These are phyloP conservation scores for Tridacna gigas DNA, from an alignment of 2,888 invertebrate species.

Conservation along the genomic window DNA sequence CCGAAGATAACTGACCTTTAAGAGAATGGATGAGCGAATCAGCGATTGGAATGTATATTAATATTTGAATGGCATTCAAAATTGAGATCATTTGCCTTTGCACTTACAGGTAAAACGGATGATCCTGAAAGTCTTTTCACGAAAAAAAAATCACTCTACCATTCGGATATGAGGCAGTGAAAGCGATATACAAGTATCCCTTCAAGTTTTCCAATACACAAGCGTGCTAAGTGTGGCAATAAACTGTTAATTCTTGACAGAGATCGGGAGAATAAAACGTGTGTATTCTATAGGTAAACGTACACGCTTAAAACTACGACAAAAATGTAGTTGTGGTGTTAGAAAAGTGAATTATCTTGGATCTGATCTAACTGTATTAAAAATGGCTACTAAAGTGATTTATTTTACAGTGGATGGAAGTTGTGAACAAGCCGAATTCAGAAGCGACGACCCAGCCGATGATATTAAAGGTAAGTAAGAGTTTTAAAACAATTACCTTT, in stretches of 20 bases:
- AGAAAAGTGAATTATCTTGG: constrained; percentile 6
- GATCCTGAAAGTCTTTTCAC: too few relatives aligned
- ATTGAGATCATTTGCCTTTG: too few relatives aligned
- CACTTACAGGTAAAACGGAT: too few relatives aligned
- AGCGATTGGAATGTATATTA: too few relatives aligned
- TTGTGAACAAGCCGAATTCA: constrained; percentile 82
- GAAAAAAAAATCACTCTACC: too few relatives aligned
- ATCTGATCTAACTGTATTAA: constrained; percentile 21
- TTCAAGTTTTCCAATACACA: constrained; percentile 55
- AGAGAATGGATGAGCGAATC: too few relatives aligned
- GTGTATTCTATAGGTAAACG: constrained; percentile 5
- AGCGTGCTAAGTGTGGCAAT: constrained; percentile 14
- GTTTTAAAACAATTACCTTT: background rate
- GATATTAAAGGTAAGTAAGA: constrained; percentile 81
- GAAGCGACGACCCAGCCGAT: constrained; percentile 78
- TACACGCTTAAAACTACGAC: background rate
- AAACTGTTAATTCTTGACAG: constrained; percentile 21
- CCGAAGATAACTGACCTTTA: too few relatives aligned
- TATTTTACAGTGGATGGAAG: constrained; percentile 81
- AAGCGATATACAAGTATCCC: constrained; percentile 39
- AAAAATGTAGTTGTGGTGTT: constrained; percentile 2
- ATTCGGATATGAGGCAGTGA: constrained; percentile 23
- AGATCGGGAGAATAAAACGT: constrained; percentile 15
- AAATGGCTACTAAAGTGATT: constrained; percentile 82
- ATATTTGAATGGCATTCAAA: too few relatives aligned